Base-by-base conservation (phyloP, 2,888 invertebrate genomes). In the Xiphydria camelus region DNA sequence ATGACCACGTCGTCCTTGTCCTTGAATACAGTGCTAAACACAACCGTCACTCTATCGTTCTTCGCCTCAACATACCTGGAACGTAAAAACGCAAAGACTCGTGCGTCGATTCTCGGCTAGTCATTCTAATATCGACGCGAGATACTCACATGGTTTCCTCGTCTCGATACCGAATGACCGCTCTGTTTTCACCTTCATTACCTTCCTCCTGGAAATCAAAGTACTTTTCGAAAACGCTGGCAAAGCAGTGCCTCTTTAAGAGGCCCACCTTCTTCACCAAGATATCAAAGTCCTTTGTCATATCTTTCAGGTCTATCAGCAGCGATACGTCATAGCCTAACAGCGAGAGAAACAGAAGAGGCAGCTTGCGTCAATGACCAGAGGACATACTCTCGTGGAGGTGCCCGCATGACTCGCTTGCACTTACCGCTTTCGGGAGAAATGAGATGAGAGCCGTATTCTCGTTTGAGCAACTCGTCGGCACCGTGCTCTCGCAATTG, bases 181-280 rank as follows among this genome's bases (percentile, higher is more conserved):
- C 99, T 62, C 94, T 83, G 77, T 94, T 91, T 66, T 94, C 91
- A 19, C 90, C 89, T 64, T 91, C 88, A 68, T 91, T 88, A 1
- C 94, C 96, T 61, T 89, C 85, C 75, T 95, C 94, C 80, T 99
- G 97, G 77, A 93, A 93, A 75, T 96, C 90, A 79, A 99, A 99
- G 81, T 99, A 99, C 74, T 98, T 97, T 77, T 99, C 97, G 79
- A 99, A 99, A 49, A 99, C 97, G 10, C 97, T 96, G 33, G 98
- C 98, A 79, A 99, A 99, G 79, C 99, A 99, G 80, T 99, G 94
- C 68, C 98, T 84, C 78, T 99, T 99, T 52, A 99, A 79, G 42
- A 96, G 83, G 14, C 96, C 94, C 59, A 96, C 89, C 79, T 91
- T 94, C 77, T 91, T 91, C 59, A 96, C 93, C 63, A 93, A 76